A percentile compares a stretch with the other conserved stretches of the same genome.
Conservation (phyloP, 2,888 invertebrate genomes). For the Bimastos eiseni region DNA sequence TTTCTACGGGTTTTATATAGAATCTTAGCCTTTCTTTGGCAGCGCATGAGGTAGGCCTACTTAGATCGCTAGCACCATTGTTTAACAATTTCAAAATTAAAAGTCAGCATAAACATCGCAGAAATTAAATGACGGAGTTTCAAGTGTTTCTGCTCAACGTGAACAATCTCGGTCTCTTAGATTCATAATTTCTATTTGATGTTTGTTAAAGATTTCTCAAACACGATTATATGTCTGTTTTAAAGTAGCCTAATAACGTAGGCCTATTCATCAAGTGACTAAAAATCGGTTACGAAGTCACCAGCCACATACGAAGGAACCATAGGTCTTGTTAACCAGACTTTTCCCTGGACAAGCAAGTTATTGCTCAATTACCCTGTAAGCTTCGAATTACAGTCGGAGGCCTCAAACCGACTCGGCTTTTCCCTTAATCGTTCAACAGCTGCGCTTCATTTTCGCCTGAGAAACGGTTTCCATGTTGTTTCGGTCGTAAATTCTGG, state of each 20-base stretch:
- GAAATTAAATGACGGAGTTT: no score
- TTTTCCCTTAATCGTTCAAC: constrained; percentile 15
- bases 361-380: constrained; percentile 4
- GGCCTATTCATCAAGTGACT: neutral
- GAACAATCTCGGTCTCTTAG: no score
- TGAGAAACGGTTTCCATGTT: constrained; percentile 23
- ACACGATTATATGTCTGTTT: neutral
- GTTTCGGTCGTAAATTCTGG: neutral
- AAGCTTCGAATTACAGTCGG: neutral
- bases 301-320: neutral
- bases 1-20: no score
- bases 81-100: no score
- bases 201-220: neutral
- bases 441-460: neutral
- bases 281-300: neutral
- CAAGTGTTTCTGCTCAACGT: no score
- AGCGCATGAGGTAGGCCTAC: no score
- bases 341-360: neutral
- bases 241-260: neutral
- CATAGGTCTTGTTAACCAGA: neutral
- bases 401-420: neutral
- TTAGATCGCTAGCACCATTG: no score
- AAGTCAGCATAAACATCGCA: no score
- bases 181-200: no score
- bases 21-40: no score